Evolutionary conservation across 30 jellyfish, hydroid and myxozoan genomes (phyloP), one percentile per base, ranked within the genome.

Genomic region (Aurelia sp.): DNA sequence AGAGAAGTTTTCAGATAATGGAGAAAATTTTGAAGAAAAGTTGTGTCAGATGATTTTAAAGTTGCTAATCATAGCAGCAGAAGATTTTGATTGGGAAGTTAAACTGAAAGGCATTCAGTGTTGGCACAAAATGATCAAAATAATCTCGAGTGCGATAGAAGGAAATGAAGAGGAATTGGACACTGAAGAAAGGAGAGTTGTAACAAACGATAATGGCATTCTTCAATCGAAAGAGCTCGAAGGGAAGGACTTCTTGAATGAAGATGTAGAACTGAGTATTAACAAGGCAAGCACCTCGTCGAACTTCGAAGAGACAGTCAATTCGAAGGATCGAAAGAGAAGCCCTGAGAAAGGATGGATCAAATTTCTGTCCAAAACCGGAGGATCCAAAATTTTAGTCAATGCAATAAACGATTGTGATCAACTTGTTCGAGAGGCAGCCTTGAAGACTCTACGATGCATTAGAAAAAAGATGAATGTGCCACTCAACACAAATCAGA

Each of bases 31-130:
- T 51, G 84, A 70, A 66, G 66, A 9, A 10, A 40, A 73, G 71
- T 27, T 84, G 6, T 21, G 78, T 52, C 52, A 52, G 1, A 64
- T 84, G 81, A 71, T 84, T 11, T 41, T 84, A 9, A n/a, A 31
- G 51, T 44, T 70, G 6, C 23, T 84, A 74, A 48, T 21, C 6
- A 84, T 52, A 18, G 86, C 93, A 12, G 44, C 74, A 11, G 21
- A 13, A 55, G 71, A 74, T 72, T 84, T 84, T 47, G 93, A 84
- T 58, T 84, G 93, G 93, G 93, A 84, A 31, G 86, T 84, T 23
- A 84, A 84, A 63, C n/a, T 41, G 63, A 84, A 84, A 72, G 93
- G 87, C 13, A 48, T 84, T 51, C 81, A 52, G 13, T 84, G 93
- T 44, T 84, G 93, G 93, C 64, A 16, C 40, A 84, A 72, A 19